phyloP scores from a whole-genome alignment of 2,113 vertebrate genomes.

The Phrynosoma blainvillii region DNA sequence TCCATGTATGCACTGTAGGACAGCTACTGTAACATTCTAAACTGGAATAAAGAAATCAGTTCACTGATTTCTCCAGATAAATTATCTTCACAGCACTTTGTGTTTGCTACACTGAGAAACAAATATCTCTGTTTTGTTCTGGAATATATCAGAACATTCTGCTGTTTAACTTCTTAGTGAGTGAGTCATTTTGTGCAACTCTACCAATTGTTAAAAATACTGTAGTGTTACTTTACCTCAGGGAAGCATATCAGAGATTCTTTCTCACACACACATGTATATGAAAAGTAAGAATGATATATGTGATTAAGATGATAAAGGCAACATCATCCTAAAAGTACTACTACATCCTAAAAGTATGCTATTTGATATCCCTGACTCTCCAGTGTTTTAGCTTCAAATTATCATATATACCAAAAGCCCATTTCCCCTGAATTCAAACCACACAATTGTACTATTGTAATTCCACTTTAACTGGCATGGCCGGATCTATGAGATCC shows the following conservation, averaged over 20 bases:
- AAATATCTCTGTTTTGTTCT: constrained; percentile 27
- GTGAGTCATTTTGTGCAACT: neutral
- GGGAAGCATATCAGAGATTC: constrained; percentile 6
- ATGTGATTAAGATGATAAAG: neutral
- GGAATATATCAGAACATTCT: constrained; percentile 6
- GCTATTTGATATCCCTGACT: neutral
- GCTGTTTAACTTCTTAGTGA: constrained; percentile 1
- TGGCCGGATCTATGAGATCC: too few species aligned
- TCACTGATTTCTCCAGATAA: constrained; percentile 32
- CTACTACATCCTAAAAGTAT: neutral
- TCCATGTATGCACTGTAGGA: neutral
- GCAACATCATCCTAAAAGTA: neutral
- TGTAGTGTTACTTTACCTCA: neutral
- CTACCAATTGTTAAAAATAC: neutral
- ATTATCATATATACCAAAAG: neutral
- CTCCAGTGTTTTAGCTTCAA: neutral
- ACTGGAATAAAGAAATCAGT: constrained; percentile 7
- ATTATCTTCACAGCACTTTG: constrained; percentile 29
- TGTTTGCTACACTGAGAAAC: constrained; percentile 14
- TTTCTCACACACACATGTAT: neutral
- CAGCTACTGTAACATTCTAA: neutral
- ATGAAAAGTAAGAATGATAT: neutral
- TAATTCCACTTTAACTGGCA: too few species aligned
- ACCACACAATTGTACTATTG: too few species aligned
- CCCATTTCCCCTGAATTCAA: neutral